Conservation (phyloP, 1,140 invertebrate species). For the Matsumurasca onukii region DNA sequence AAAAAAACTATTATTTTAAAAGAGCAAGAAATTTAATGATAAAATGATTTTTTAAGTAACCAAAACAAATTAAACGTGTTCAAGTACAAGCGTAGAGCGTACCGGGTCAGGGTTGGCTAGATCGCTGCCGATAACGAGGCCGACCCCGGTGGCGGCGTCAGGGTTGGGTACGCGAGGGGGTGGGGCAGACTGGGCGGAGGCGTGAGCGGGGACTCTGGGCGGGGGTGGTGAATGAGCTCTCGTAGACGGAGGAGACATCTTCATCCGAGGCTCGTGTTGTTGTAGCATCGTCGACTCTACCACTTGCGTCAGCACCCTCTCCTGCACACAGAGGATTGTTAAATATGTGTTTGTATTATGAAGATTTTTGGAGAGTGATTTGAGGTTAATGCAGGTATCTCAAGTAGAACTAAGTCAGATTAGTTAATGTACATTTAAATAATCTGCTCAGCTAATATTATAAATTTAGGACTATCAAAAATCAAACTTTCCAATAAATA, state of each 20-base stretch:
- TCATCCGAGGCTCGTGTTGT: background rate
- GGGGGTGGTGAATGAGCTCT: background rate
- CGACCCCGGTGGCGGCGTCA: too few species aligned
- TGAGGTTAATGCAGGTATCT: too few species aligned
- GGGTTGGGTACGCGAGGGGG: too few species aligned
- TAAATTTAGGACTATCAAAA: too few species aligned
- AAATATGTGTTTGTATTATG: background rate
- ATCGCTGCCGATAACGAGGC: constrained; percentile 69
- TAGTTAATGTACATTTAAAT: too few species aligned
- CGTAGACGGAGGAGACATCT: constrained; percentile 25
- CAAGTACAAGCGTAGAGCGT: constrained; percentile 44
- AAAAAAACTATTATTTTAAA: background rate
- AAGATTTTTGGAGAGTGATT: background rate
- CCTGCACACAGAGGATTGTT: too few species aligned
- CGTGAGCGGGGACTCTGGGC: too few species aligned
- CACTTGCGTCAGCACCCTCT: constrained; percentile 29
- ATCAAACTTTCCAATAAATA: too few species aligned
- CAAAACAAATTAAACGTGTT: background rate
- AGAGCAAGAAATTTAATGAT: constrained; percentile 2
- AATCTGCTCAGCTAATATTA: too few species aligned
- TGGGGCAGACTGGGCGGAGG: too few species aligned
- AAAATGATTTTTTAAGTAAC: background rate
- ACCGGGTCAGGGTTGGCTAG: constrained; percentile 66
- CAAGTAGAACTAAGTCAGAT: too few species aligned
- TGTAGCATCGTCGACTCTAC: constrained; percentile 7